A percentile compares a stretch with the other conserved stretches of the same genome.
These are phyloP conservation scores for Takifugu ocellatus DNA, from an alignment of 2,797 vertebrate species.

Conservation along the genomic window DNA sequence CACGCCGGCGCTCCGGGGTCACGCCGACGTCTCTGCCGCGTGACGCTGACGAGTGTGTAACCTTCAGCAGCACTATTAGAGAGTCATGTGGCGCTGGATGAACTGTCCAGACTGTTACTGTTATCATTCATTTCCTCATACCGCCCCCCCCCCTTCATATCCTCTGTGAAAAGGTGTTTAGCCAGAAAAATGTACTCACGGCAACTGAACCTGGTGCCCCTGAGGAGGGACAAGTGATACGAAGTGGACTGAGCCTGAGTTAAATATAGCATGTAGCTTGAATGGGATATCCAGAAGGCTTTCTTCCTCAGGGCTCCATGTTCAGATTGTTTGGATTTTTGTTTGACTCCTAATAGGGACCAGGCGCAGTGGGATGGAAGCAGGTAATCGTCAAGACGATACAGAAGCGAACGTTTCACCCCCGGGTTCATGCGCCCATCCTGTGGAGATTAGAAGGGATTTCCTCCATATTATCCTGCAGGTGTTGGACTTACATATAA, in stretches of 20 bases:
- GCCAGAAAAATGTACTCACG: slow-evolving; percentile 19
- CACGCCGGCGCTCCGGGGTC: slow-evolving; percentile 1
- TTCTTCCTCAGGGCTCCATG: slow-evolving; percentile 14
- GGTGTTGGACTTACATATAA: slow-evolving; percentile 18
- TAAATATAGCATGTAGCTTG: slow-evolving; percentile 78
- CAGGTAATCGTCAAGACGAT: slow-evolving; percentile 33
- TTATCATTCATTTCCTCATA: slow-evolving; percentile 33
- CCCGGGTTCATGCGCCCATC: slow-evolving; percentile 20
- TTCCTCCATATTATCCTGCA: slow-evolving; percentile 40
- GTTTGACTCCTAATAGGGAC: slow-evolving; percentile 72
- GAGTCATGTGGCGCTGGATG: too few species aligned
- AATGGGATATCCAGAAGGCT: slow-evolving; percentile 68
- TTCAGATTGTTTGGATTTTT: slow-evolving; percentile 48
- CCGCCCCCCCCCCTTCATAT: slow-evolving; percentile 34
- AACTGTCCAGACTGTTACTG: slow-evolving; percentile 10
- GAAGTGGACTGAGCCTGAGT: slow-evolving; percentile 62
- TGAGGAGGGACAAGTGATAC: slow-evolving; percentile 53
- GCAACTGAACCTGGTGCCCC: slow-evolving; percentile 25
- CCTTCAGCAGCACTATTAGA: neutral
- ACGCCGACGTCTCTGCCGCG: neutral
- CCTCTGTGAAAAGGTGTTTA: slow-evolving; percentile 51
- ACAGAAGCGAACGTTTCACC: neutral
- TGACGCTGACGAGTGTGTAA: neutral
- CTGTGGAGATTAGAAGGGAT: slow-evolving; percentile 21
- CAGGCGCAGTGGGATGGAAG: slow-evolving; percentile 33